Evolutionary conservation across 2,797 vertebrate species (phyloP).

Genomic region (Cossypha dichroa): DNA sequence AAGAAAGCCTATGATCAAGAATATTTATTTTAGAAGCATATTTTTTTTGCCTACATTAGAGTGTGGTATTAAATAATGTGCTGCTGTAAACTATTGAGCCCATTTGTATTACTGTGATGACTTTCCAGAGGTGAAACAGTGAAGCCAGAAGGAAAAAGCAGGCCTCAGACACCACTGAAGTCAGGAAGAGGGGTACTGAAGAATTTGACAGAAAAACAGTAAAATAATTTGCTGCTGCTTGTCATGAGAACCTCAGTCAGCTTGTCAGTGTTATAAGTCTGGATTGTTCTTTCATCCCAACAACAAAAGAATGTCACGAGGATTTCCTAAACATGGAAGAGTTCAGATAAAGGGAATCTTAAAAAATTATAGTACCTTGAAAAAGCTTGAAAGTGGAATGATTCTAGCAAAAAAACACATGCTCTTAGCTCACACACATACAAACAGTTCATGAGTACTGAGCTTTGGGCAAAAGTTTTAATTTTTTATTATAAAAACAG

Average conservation of each 20-base stretch:
- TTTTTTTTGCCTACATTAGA: not conserved
- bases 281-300: not conserved
- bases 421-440: not conserved
- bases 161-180: not conserved
- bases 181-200: not conserved
- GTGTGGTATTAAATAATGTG: not conserved
- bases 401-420: not conserved
- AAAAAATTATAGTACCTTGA: not conserved
- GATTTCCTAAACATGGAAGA: not conserved
- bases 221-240: not conserved
- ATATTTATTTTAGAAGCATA: not conserved
- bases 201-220: not conserved
- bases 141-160: not conserved
- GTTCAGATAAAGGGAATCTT: not conserved
- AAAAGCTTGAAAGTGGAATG: not conserved
- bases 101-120: not conserved
- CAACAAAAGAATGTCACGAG: not conserved
- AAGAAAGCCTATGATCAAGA: not conserved
- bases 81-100: not conserved
- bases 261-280: not conserved
- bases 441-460: not conserved
- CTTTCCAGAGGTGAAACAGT: not conserved
- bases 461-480: not conserved
- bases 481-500: slow-evolving; percentile 31
- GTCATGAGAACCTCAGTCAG: not conserved